Evolutionary conservation across 2,797 vertebrate genomes (phyloP).

Genomic region (Melanotaenia trifasciata): DNA sequence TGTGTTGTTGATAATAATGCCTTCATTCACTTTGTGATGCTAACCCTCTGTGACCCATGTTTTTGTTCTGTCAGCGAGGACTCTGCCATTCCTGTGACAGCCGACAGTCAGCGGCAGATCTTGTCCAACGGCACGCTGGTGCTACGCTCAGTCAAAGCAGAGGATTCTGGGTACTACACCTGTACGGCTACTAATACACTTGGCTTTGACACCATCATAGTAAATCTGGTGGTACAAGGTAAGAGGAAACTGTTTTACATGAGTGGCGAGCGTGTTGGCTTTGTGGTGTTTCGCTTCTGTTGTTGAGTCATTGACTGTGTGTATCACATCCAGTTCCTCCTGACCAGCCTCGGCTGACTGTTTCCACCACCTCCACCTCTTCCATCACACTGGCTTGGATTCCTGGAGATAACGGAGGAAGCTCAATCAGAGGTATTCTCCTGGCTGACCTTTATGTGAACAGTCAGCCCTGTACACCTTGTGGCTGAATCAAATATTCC

Average conservation of each 20-base stretch:
- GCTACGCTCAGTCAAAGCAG: conserved; percentile 94
- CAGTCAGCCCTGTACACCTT: background rate
- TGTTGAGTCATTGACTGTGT: conserved; percentile 28
- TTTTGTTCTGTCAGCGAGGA: conserved; percentile 86
- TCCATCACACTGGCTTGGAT: conserved; percentile 99
- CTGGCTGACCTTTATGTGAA: background rate
- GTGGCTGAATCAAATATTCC: conserved; percentile 4
- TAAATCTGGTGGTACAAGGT: conserved; percentile 98
- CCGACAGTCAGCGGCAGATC: conserved; percentile 93
- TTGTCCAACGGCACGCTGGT: conserved; percentile 93
- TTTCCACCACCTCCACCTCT: conserved; percentile 96
- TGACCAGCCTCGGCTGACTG: conserved; percentile 95
- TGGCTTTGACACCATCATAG: conserved; percentile 97
- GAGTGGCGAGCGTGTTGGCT: background rate
- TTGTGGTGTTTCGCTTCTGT: background rate
- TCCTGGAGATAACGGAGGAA: conserved; percentile 97
- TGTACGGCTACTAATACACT: conserved; percentile 97
- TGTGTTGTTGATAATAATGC: background rate
- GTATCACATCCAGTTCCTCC: conserved; percentile 88
- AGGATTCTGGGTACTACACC: conserved; percentile 98
- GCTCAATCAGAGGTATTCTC: conserved; percentile 93
- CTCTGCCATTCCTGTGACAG: conserved; percentile 89
- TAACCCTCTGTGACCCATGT: conserved; percentile 20
- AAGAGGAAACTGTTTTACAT: conserved; percentile 36
- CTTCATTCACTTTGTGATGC: background rate